Base-by-base conservation (phyloP, 2,797 vertebrate species). In the Anguilla obscura region DNA sequence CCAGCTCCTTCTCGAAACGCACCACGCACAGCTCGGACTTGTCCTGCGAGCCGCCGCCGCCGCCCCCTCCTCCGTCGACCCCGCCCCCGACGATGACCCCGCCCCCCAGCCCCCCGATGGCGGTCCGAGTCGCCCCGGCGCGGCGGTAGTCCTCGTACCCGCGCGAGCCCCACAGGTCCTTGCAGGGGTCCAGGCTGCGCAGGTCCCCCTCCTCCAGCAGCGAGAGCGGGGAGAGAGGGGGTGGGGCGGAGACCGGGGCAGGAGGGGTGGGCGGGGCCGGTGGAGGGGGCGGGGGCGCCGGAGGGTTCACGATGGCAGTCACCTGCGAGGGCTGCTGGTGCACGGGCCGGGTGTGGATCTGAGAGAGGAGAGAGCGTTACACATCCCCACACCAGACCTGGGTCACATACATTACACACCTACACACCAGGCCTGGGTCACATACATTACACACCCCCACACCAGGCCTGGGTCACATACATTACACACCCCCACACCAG, bases 101-200 rank as follows among this genome's bases (percentile, higher is more conserved):
- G 1, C 96, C 96, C 0, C 95, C 96, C 89, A 96, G 92, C 36
- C 96, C 94, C 36, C 96, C 97, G n/a, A 92, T 95, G 94, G 96
- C 96, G 92, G 95, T 96, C 92, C 94, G 94, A 14, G 96, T 95
- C 74, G 96, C 93, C 14, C 95, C 96, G 0, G 97, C 95, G 14
- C 97, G 94, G 27, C 98, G 92, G 91, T 98, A 98, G 91, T 98
- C 98, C 93, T 96, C 98, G 0, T 98, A 98, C 66, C 97, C 97
- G 0, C 95, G 96, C 50, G 97, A 96, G 16, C 95, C 96, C 98
- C 98, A 98, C 89, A 97, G 91, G 93, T 96, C 96, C 91, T 97
- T 93, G 93, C 96, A 97, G 80, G 94, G 95, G 94, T 95, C 96
- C 89, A 97, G 95, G 14, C 93, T 97, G 86, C 94, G 96, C 56